Evolutionary conservation across 2,888 invertebrate genomes (phyloP), one percentile per base, ranked within the genome.

Genomic region (Yponomeuta plumbellus): DNA sequence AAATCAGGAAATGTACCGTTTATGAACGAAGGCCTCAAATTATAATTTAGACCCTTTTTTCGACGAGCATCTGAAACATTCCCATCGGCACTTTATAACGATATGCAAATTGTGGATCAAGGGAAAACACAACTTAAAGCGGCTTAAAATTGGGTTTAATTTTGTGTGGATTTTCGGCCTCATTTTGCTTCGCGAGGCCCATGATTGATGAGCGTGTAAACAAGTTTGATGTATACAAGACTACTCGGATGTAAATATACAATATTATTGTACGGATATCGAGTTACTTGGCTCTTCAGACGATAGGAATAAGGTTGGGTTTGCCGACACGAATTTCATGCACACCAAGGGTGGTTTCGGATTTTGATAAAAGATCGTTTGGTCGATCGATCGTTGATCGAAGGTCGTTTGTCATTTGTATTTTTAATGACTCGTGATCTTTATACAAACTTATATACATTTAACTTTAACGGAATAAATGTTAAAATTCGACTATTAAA

Each of bases 191-290:
- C 20, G 17, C 52, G 61, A 39, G 13, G n/a, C 44, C 59, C 13
- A 59, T 67, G 67, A 67, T 64, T 67, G 64, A 67, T 67, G 67
- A 52, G 40, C n/a, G 44, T 44, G 52, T 61, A 52, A 56, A 52
- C 61, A 66, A 56, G 61, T 34, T 66, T 52, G 34, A 56, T 62
- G 66, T 66, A 59, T 23, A 59, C 59, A 64, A 64, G 52, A 64
- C 21, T 44, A 44, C 11, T 11, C n/a, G 2, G 17, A 52, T 52
- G 3, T 4, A 52, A 52, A 17, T 52, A 52, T 52, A 52, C 44
- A 52, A 52, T 52, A 52, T 52, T 52, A 17, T 52, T 13, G 13
- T 52, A 4, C 44, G 17, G 4, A 5, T 3, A 52, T 52, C 17
- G 17, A 5, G 44, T 52, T 52, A 13, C 17, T 6, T 52, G 13